Percentiles rank a stretch among this genome's conserved stretches.
These are phyloP conservation scores for Spilogale gracilis DNA, from an alignment of 2,113 vertebrate genomes.

Conservation along the genomic window DNA sequence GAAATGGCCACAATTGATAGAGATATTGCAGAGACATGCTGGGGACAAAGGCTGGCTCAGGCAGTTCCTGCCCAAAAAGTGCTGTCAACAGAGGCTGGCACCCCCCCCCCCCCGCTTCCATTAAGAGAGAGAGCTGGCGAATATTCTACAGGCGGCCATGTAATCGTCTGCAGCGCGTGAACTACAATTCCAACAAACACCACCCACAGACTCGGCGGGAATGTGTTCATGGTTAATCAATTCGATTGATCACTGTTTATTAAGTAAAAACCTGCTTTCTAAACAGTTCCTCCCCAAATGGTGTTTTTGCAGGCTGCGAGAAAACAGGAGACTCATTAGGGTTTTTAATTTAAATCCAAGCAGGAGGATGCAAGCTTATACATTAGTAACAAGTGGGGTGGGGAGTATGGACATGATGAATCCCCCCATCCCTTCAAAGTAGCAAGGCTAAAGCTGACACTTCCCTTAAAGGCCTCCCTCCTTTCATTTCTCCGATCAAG, in stretches of 20 bases:
- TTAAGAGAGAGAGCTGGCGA: constrained; percentile 77
- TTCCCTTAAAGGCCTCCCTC: constrained; percentile 68
- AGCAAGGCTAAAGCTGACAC: not conserved
- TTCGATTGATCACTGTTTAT: constrained; percentile 89
- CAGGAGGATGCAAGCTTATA: constrained; percentile 29
- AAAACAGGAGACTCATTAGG: constrained; percentile 78
- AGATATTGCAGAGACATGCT: constrained; percentile 80
- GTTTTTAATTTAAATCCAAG: constrained; percentile 84
- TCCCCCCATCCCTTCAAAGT: constrained; percentile 33
- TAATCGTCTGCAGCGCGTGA: constrained; percentile 77
- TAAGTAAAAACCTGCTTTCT: constrained; percentile 89
- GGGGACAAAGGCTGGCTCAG: constrained; percentile 79
- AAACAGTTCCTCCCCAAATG: constrained; percentile 82
- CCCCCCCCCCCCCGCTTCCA: constrained; percentile 22
- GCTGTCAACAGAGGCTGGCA: constrained; percentile 74
- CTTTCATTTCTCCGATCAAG: constrained; percentile 59
- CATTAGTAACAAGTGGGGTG: constrained; percentile 26
- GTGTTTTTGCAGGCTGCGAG: constrained; percentile 59
- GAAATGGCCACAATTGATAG: constrained; percentile 83
- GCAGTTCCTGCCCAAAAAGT: constrained; percentile 73
- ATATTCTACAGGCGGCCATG: constrained; percentile 74
- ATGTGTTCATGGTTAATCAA: constrained; percentile 87
- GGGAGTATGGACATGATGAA: not conserved
- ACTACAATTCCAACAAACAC: constrained; percentile 78
- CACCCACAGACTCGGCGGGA: constrained; percentile 81